Conservation (phyloP, 53 echinoderm and acorn worm genomes). For the Echinometra lucunter region DNA sequence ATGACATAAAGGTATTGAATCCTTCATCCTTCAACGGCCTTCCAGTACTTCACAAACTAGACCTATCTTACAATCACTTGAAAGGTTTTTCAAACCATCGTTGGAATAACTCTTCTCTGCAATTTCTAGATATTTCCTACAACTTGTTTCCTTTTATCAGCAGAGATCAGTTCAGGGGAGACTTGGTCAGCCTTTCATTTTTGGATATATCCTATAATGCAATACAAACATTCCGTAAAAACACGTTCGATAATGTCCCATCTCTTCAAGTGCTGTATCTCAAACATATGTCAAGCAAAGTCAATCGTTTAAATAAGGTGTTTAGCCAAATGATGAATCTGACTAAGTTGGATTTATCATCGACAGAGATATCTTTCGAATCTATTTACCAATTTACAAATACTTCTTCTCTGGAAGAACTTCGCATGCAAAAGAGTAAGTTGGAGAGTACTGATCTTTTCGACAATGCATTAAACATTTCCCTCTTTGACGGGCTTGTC, state of each 20-base stretch:
- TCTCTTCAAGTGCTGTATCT: conserved; percentile 25
- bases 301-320: background rate
- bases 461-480: background rate
- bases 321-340: conserved; percentile 19
- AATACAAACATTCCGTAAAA: too few species aligned
- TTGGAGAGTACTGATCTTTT: background rate
- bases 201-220: conserved; percentile 2
- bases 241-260: background rate
- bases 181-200: background rate
- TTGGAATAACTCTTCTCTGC: conserved; percentile 1
- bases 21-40: background rate
- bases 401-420: background rate
- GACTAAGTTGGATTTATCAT: background rate
- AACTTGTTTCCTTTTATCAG: background rate
- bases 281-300: background rate
- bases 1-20: background rate
- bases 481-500: background rate
- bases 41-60: background rate
- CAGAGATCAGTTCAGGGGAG: background rate
- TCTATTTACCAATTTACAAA: background rate
- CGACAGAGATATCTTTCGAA: background rate
- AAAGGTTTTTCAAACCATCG: too few species aligned
- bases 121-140: background rate
- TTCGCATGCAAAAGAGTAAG: background rate
- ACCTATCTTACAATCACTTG: background rate